These are phyloP conservation scores for Xiphydria camelus DNA, from an alignment of 2,888 invertebrate genomes.

Conservation along the genomic window DNA sequence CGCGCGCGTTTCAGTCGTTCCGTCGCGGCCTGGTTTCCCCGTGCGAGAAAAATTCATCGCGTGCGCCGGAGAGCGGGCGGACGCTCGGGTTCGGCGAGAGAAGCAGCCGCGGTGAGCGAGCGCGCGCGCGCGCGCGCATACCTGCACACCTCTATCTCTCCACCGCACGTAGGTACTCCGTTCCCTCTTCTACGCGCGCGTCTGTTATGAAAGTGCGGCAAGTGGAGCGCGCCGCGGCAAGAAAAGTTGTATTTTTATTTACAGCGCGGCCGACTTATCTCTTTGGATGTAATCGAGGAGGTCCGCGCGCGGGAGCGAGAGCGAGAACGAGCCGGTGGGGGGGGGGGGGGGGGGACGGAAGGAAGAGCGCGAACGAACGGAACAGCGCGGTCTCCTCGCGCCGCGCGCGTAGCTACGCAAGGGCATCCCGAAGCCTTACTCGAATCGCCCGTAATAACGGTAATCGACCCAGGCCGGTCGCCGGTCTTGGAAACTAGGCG, in stretches of 20 bases:
- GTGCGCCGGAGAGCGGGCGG: too few relatives aligned
- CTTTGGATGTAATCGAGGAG: not conserved
- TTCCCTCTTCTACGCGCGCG: conserved; percentile 28
- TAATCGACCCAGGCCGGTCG: too few relatives aligned
- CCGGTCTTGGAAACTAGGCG: too few relatives aligned
- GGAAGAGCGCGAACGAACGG: conserved; percentile 15
- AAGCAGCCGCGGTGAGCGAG: too few relatives aligned
- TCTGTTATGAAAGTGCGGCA: conserved; percentile 48
- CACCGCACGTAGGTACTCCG: not conserved
- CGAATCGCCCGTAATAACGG: too few relatives aligned
- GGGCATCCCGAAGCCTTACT: too few relatives aligned
- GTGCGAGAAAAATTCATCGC: not conserved
- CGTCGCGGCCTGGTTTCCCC: not conserved
- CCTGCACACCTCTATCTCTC: not conserved
- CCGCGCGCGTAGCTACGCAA: conserved; percentile 9
- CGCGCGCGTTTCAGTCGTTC: too few relatives aligned
- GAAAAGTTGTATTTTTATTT: conserved; percentile 46
- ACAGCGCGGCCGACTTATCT: conserved; percentile 43
- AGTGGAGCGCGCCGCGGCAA: conserved; percentile 42
- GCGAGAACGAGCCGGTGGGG: conserved; percentile 9
- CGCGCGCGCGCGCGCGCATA: too few relatives aligned
- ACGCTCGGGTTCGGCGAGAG: too few relatives aligned
- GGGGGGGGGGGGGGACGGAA: conserved; percentile 19
- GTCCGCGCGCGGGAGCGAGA: conserved; percentile 17
- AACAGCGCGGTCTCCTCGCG: conserved; percentile 9